phyloP scores from a whole-genome alignment of 2,888 invertebrate genomes.

The Altica lythri region DNA sequence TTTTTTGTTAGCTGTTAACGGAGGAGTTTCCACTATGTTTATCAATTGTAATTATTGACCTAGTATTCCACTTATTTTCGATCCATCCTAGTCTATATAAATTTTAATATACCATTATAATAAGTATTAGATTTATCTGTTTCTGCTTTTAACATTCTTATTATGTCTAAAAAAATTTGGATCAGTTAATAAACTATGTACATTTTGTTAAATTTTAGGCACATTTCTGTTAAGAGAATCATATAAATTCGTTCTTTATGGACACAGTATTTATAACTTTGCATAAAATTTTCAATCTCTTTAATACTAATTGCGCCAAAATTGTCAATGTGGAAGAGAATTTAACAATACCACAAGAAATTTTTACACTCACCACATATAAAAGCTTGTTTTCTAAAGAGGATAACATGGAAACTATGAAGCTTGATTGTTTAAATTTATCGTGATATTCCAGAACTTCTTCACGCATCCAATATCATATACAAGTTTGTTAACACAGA shows the following conservation, averaged over 20 bases:
- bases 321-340: slow-evolving; percentile 1
- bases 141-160: too few species aligned
- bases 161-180: too few species aligned
- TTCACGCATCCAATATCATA: slow-evolving; percentile 2
- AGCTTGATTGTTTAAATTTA: slow-evolving; percentile 11
- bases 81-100: too few species aligned
- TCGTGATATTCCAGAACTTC: background rate
- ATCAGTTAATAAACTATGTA: too few species aligned
- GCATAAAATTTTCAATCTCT: slow-evolving; percentile 17
- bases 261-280: slow-evolving; percentile 14
- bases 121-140: too few species aligned
- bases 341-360: background rate
- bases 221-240: background rate
- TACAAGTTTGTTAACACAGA: slow-evolving; percentile 10
- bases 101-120: too few species aligned
- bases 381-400: slow-evolving; percentile 11
- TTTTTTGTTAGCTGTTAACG: too few species aligned
- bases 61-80: too few species aligned
- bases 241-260: slow-evolving; percentile 3
- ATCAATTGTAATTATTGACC: too few species aligned
- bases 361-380: slow-evolving; percentile 13
- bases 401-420: slow-evolving; percentile 17
- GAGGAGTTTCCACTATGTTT: too few species aligned
- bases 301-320: slow-evolving; percentile 13
- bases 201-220: too few species aligned